phyloP scores from a whole-genome alignment of 2,113 vertebrate species.

The Oryzias javanicus region DNA sequence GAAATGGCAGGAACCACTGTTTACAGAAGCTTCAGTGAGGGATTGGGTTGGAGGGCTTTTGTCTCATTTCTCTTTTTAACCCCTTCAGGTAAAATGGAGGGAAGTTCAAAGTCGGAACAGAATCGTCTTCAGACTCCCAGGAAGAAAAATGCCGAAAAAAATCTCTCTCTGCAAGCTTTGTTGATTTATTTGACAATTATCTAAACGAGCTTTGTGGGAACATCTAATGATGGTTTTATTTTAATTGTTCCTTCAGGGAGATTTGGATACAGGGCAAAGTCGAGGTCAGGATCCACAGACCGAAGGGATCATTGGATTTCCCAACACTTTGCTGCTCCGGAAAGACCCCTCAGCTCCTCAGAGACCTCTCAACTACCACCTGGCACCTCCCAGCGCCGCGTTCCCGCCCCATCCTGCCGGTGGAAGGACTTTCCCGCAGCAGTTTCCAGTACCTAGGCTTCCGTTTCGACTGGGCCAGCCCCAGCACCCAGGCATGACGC shows the following conservation, averaged over 20 bases:
- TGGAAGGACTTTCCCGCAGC: slow-evolving; percentile 82
- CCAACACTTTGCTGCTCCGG: slow-evolving; percentile 85
- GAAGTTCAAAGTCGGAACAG: slow-evolving; percentile 85
- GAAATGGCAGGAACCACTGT: slow-evolving; percentile 80
- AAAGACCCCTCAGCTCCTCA: slow-evolving; percentile 88
- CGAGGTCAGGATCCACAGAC: slow-evolving; percentile 87
- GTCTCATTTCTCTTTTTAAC: slow-evolving; percentile 6
- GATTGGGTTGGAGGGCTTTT: neutral
- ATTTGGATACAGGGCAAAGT: slow-evolving; percentile 85
- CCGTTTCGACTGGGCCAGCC: slow-evolving; percentile 82
- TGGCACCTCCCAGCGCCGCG: slow-evolving; percentile 84
- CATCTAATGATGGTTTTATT: neutral
- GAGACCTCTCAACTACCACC: slow-evolving; percentile 87
- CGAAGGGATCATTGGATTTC: slow-evolving; percentile 77
- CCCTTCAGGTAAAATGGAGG: slow-evolving; percentile 87
- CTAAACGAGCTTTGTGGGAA: neutral
- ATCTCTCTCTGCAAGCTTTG: too few relatives aligned
- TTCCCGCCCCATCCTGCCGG: slow-evolving; percentile 77
- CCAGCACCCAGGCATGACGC: slow-evolving; percentile 75
- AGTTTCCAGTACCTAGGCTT: slow-evolving; percentile 85
- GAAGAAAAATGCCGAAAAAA: slow-evolving; percentile 85
- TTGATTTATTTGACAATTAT: neutral
- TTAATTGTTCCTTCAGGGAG: slow-evolving; percentile 74
- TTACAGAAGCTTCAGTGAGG: too few relatives aligned
- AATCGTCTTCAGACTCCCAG: slow-evolving; percentile 90